These are phyloP conservation scores for Diuraphis noxia DNA, from an alignment of 1,140 invertebrate species.

Conservation along the genomic window DNA sequence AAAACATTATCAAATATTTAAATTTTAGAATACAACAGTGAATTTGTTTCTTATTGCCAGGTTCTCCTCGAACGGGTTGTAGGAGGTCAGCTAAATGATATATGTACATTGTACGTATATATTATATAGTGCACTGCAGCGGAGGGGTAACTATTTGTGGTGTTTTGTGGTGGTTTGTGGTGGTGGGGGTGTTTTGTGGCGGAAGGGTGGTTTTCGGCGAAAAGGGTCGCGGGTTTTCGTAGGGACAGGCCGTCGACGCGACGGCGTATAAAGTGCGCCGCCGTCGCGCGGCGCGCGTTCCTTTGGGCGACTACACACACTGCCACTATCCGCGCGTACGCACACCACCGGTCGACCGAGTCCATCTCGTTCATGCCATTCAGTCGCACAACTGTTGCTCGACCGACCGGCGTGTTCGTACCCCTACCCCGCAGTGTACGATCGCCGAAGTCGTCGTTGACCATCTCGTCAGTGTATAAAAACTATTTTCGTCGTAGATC, in stretches of 20 bases:
- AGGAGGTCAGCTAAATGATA: not conserved
- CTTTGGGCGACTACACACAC: not conserved
- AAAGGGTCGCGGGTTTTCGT: not conserved
- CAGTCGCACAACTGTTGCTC: slow-evolving; percentile 53
- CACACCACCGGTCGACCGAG: not conserved
- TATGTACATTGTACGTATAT: not conserved
- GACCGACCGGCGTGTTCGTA: slow-evolving; percentile 24
- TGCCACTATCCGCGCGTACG: not conserved
- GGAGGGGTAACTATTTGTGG: not conserved
- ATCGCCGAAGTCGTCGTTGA: not conserved
- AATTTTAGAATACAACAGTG: no score
- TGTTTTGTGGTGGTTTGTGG: not conserved
- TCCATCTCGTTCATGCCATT: slow-evolving; percentile 32
- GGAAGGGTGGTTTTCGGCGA: not conserved
- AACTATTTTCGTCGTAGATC: not conserved
- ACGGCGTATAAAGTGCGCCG: slow-evolving; percentile 8
- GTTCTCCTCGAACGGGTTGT: no score
- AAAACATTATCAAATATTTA: not conserved
- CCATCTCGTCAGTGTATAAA: not conserved
- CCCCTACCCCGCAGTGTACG: not conserved
- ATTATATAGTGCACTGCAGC: not conserved
- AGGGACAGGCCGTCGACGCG: not conserved
- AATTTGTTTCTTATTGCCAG: no score
- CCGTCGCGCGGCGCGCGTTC: not conserved
- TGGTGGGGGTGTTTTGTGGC: not conserved